These are phyloP conservation scores for Drosophila nebulosa DNA, from an alignment of 1,140 invertebrate species.

Conservation along the genomic window DNA sequence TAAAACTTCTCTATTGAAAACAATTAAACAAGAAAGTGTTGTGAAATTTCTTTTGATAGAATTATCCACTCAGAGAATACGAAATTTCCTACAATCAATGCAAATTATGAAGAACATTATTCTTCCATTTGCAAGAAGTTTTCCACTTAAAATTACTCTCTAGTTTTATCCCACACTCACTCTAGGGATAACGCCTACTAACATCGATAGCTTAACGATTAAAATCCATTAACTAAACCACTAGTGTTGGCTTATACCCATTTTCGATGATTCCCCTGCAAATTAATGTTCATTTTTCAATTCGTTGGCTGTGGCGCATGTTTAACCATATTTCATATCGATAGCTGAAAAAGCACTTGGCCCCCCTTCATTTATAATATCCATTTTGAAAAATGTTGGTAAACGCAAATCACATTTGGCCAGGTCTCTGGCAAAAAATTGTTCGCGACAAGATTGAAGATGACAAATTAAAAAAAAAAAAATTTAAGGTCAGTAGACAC, in stretches of 20 bases:
- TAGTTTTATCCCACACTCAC: no score
- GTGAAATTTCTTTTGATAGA: no score
- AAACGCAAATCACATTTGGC: conserved; percentile 29
- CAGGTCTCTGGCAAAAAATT: conserved; percentile 2
- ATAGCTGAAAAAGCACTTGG: conserved; percentile 35
- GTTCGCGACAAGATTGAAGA: background rate
- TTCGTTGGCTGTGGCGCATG: conserved; percentile 18
- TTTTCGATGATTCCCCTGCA: background rate
- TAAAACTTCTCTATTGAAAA: no score
- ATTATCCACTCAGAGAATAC: no score
- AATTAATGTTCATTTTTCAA: background rate
- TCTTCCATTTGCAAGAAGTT: no score
- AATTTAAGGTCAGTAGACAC: conserved; percentile 50
- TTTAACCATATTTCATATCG: conserved; percentile 56
- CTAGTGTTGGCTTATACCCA: background rate
- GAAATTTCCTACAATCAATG: no score
- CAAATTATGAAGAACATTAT: no score
- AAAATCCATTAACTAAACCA: background rate
- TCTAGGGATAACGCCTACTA: no score
- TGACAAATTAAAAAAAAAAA: conserved; percentile 9
- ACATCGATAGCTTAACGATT: no score
- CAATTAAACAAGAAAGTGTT: no score
- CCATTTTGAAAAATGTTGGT: conserved; percentile 39
- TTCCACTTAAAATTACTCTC: no score
- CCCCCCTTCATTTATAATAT: conserved; percentile 60